These are phyloP conservation scores for Ceratotherium simum DNA, from an alignment of 2,113 vertebrate genomes.

Conservation along the genomic window DNA sequence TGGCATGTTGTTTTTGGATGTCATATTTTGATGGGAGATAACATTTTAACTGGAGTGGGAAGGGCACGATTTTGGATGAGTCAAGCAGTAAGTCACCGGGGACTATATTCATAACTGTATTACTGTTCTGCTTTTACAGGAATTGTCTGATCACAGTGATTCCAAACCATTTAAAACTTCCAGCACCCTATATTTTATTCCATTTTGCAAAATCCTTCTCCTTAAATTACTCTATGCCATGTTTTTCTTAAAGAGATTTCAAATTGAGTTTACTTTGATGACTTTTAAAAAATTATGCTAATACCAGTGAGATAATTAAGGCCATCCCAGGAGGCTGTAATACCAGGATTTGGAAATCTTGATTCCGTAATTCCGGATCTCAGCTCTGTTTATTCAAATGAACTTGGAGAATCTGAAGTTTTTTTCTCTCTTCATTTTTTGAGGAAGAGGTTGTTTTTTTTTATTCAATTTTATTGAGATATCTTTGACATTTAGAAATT, in stretches of 20 bases:
- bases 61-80: slow-evolving; percentile 78
- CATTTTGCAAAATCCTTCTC: slow-evolving; percentile 58
- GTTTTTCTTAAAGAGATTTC: slow-evolving; percentile 51
- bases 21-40: slow-evolving; percentile 83
- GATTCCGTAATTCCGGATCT: not conserved
- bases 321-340: not conserved
- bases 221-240: slow-evolving; percentile 60
- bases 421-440: not conserved
- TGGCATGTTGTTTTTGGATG: slow-evolving; percentile 81
- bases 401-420: slow-evolving; percentile 27
- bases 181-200: slow-evolving; percentile 65
- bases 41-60: slow-evolving; percentile 79
- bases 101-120: slow-evolving; percentile 72
- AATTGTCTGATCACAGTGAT: slow-evolving; percentile 69
- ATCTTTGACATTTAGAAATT: not conserved
- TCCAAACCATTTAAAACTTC: slow-evolving; percentile 67
- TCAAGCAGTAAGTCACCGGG: slow-evolving; percentile 71
- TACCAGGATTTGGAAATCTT: slow-evolving; percentile 1
- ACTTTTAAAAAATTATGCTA: slow-evolving; percentile 43
- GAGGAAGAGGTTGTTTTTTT: not conserved
- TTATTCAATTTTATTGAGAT: not conserved
- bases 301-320: slow-evolving; percentile 28
- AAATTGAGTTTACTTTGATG: slow-evolving; percentile 59
- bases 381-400: slow-evolving; percentile 30
- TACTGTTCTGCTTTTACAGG: slow-evolving; percentile 64